These are phyloP conservation scores for Thunnus maccoyii DNA, from an alignment of 2,113 vertebrate genomes.

Conservation along the genomic window DNA sequence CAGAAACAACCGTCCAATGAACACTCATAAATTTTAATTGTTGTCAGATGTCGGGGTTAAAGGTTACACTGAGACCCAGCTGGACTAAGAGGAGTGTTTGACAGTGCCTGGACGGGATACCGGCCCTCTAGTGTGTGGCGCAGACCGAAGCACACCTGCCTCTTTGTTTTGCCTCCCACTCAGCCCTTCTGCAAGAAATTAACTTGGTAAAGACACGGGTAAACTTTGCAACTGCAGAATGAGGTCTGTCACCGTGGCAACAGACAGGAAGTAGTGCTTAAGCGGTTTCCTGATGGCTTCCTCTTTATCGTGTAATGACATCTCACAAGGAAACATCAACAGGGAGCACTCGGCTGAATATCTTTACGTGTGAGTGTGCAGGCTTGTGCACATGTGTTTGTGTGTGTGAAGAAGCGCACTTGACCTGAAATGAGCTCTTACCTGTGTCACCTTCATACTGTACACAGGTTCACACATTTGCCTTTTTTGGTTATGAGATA, in stretches of 20 bases:
- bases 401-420: not conserved
- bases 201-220: constrained; percentile 29
- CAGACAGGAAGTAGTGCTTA: constrained; percentile 87
- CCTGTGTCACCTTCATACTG: constrained; percentile 27
- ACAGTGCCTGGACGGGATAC: constrained; percentile 12
- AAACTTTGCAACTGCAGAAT: constrained; percentile 71
- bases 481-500: constrained; percentile 69
- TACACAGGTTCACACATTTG: constrained; percentile 49
- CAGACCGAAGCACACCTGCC: constrained; percentile 58
- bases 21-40: constrained; percentile 50
- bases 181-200: constrained; percentile 56
- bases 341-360: constrained; percentile 46
- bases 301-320: constrained; percentile 87
- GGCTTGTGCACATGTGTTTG: constrained; percentile 3
- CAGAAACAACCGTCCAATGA: constrained; percentile 23
- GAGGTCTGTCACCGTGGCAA: constrained; percentile 81
- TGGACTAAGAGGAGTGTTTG: constrained; percentile 48
- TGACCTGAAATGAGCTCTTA: not conserved
- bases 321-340: constrained; percentile 80
- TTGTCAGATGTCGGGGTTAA: constrained; percentile 73
- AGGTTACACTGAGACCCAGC: constrained; percentile 47
- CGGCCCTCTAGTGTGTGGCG: constrained; percentile 29
- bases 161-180: constrained; percentile 60
- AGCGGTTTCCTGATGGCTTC: constrained; percentile 87
- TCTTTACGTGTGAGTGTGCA: constrained; percentile 26